These are phyloP conservation scores for Rhagonycha lutea DNA, from an alignment of 2,888 invertebrate genomes.

Conservation along the genomic window DNA sequence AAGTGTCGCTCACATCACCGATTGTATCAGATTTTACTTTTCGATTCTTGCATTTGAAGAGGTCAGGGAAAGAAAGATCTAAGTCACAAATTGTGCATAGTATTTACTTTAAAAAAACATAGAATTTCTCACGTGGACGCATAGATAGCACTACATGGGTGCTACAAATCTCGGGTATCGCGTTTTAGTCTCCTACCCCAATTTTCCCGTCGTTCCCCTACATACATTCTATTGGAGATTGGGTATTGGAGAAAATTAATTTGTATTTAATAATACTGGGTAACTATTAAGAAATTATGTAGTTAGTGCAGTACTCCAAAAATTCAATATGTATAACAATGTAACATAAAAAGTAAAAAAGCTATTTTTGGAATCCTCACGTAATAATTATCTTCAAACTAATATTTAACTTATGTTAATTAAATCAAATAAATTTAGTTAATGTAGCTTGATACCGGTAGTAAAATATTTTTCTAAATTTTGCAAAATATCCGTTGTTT, in stretches of 20 bases:
- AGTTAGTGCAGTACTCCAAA: not conserved
- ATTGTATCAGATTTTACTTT: too few relatives aligned
- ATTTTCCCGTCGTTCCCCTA: too few relatives aligned
- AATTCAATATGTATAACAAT: not conserved
- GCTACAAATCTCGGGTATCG: too few relatives aligned
- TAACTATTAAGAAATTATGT: not conserved
- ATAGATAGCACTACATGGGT: too few relatives aligned
- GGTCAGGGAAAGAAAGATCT: too few relatives aligned
- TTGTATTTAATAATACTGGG: not conserved
- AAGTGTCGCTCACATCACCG: constrained; percentile 22
- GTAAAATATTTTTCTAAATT: not conserved
- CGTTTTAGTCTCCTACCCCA: too few relatives aligned
- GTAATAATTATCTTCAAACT: not conserved
- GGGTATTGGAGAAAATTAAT: not conserved
- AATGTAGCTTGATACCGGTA: not conserved
- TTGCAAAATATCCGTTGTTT: not conserved
- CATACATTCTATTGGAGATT: too few relatives aligned
- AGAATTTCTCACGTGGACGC: too few relatives aligned
- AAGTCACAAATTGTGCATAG: too few relatives aligned
- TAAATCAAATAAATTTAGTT: not conserved
- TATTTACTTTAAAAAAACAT: too few relatives aligned
- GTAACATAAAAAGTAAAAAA: not conserved
- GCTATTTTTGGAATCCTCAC: not conserved
- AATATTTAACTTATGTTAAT: not conserved
- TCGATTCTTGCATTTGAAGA: too few relatives aligned